Conservation (phyloP, 2,888 invertebrate species). For the Linnaemya vulpina region DNA sequence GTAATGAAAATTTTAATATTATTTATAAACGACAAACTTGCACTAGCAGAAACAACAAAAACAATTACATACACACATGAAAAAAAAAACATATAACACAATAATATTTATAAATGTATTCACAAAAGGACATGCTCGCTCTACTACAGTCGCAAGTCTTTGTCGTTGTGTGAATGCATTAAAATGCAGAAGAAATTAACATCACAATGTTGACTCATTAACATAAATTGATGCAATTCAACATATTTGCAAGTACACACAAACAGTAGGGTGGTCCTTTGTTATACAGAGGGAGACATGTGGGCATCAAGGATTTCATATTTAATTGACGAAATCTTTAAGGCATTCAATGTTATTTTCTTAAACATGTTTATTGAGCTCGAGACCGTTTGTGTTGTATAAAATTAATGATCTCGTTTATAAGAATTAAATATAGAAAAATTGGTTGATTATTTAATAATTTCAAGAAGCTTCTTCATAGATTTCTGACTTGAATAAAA, state of each 20-base stretch:
- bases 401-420: too few relatives aligned
- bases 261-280: background rate
- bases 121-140: background rate
- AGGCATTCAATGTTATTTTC: too few relatives aligned
- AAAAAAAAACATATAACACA: slow-evolving; percentile 31
- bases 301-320: background rate
- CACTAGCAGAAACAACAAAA: slow-evolving; percentile 31
- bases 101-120: slow-evolving; percentile 7
- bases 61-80: slow-evolving; percentile 32
- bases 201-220: slow-evolving; percentile 82
- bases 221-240: slow-evolving; percentile 73
- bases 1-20: slow-evolving; percentile 60
- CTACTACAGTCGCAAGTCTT: background rate
- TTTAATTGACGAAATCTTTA: too few relatives aligned
- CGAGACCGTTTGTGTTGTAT: too few relatives aligned
- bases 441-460: too few relatives aligned
- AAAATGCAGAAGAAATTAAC: slow-evolving; percentile 75
- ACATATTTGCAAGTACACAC: slow-evolving; percentile 38
- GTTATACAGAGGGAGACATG: background rate
- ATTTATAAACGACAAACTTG: slow-evolving; percentile 62
- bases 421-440: too few relatives aligned
- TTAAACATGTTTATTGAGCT: too few relatives aligned
- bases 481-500: too few relatives aligned
- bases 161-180: slow-evolving; percentile 25
- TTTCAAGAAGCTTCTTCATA: too few relatives aligned